phyloP scores from a whole-genome alignment of 2,113 vertebrate species.

The Cephalopholis sonnerati region DNA sequence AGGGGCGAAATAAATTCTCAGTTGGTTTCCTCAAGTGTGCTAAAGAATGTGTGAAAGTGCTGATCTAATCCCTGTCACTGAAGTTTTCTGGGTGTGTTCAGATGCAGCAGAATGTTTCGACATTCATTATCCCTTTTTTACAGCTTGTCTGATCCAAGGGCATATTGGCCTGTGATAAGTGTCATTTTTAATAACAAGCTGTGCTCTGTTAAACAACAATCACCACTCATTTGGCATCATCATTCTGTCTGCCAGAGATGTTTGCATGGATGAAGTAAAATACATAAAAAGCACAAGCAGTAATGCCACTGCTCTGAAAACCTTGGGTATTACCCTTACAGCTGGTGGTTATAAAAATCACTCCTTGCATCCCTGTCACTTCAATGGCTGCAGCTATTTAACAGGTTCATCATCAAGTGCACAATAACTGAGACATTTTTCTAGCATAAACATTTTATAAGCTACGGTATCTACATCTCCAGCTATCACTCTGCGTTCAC shows the following conservation, averaged over 20 bases:
- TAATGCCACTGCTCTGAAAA: conserved; percentile 6
- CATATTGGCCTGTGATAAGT: conserved; percentile 35
- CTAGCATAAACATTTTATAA: conserved; percentile 46
- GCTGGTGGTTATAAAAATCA: conserved; percentile 15
- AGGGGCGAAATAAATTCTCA: conserved; percentile 5
- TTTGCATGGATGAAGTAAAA: conserved; percentile 5
- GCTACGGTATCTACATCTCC: background rate
- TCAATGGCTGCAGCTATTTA: conserved; percentile 1
- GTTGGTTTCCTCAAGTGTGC: conserved; percentile 15
- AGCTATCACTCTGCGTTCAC: conserved; percentile 4
- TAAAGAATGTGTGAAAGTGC: conserved; percentile 41
- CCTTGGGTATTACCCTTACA: background rate
- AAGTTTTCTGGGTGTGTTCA: conserved; percentile 45
- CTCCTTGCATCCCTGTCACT: conserved; percentile 7
- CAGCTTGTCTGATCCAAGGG: conserved; percentile 33
- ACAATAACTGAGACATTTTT: background rate
- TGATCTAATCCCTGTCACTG: conserved; percentile 49
- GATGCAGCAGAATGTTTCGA: conserved; percentile 51
- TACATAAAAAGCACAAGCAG: background rate
- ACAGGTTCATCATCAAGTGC: conserved; percentile 18
- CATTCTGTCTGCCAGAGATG: background rate
- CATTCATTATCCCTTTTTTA: conserved; percentile 40
- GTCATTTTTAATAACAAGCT: conserved; percentile 41
- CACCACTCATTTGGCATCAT: conserved; percentile 4
- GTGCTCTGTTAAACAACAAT: conserved; percentile 30